These are phyloP conservation scores for Sus scrofa DNA, from an alignment of 2,113 vertebrate genomes.

Conservation along the genomic window DNA sequence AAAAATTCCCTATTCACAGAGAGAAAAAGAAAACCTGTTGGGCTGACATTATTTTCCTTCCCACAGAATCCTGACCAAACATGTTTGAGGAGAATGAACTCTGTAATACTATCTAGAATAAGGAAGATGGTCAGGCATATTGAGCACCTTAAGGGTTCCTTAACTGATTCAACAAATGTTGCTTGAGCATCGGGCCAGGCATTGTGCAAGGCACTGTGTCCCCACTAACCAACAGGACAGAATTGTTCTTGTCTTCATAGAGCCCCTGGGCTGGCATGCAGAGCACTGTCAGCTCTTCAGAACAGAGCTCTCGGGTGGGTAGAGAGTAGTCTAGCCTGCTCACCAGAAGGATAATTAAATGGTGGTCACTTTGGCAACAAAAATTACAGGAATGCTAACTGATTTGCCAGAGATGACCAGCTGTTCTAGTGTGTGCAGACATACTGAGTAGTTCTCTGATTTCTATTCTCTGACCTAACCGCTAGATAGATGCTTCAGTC, in stretches of 20 bases:
- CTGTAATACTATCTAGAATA: not conserved
- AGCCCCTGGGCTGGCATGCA: not conserved
- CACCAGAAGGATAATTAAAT: not conserved
- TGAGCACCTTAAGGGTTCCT: not conserved
- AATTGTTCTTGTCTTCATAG: not conserved
- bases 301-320: not conserved
- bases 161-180: not conserved
- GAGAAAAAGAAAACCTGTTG: not conserved
- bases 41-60: not conserved
- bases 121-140: too few species aligned
- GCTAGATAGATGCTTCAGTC: not conserved
- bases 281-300: not conserved
- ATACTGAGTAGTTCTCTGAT: not conserved
- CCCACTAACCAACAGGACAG: not conserved
- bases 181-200: not conserved
- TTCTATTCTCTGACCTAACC: not conserved
- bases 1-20: not conserved
- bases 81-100: not conserved
- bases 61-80: not conserved
- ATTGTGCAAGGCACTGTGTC: not conserved
- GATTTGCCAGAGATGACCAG: not conserved
- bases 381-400: not conserved
- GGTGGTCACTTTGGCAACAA: not conserved
- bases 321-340: not conserved
- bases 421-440: not conserved